Evolutionary conservation across 35 echinoderm and acorn worm species (phyloP).

Genomic region (Heliocidaris erythrogramma): DNA sequence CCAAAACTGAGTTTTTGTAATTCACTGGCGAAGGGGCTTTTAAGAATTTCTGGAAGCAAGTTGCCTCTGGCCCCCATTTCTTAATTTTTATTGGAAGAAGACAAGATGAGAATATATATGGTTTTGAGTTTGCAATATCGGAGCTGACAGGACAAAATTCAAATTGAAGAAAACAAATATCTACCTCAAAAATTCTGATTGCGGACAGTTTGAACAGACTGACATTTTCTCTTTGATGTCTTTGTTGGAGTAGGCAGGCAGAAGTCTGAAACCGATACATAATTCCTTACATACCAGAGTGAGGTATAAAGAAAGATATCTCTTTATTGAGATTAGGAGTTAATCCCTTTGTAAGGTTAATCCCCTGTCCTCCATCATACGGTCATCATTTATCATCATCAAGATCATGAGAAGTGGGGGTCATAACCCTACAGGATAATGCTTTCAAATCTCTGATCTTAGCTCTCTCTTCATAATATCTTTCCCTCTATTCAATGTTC

Average conservation of each 20-base stretch:
- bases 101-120: too few relatives aligned
- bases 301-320: neutral
- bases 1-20: neutral
- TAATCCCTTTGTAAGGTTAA: neutral
- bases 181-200: too few relatives aligned
- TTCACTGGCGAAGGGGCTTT: neutral
- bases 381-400: constrained; percentile 1
- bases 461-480: neutral
- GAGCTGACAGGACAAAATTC: too few relatives aligned
- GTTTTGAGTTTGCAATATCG: too few relatives aligned
- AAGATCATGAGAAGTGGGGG: neutral
- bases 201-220: neutral
- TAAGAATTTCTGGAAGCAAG: neutral
- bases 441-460: neutral
- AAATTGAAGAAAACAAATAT: too few relatives aligned
- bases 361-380: neutral
- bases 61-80: too few relatives aligned
- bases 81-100: too few relatives aligned
- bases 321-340: constrained; percentile 17
- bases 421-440: neutral
- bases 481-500: too few relatives aligned
- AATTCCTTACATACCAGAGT: constrained; percentile 6
- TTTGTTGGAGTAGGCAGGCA: neutral
- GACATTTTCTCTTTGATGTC: neutral
- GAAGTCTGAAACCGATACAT: neutral